phyloP scores from a whole-genome alignment of 2,797 vertebrate species.

The Cryptoblepharus egeriae region DNA sequence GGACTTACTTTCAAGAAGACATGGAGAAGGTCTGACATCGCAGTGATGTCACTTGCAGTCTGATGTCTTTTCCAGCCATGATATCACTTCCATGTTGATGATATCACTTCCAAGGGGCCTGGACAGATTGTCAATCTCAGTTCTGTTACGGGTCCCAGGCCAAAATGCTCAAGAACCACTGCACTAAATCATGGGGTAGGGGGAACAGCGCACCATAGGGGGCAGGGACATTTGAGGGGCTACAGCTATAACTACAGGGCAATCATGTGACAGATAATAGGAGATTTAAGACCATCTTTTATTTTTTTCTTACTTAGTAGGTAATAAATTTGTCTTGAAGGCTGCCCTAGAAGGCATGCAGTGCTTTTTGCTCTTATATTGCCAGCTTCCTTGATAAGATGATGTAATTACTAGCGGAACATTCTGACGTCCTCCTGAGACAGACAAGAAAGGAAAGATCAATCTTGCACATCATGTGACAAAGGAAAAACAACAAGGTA shows the following conservation, averaged over 20 bases:
- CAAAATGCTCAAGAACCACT: too few relatives aligned
- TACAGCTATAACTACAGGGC: neutral
- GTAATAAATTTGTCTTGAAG: neutral
- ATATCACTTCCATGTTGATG: too few relatives aligned
- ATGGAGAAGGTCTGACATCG: too few relatives aligned
- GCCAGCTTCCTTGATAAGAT: neutral
- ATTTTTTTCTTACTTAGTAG: neutral
- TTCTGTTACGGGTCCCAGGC: too few relatives aligned
- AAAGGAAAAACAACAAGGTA: neutral
- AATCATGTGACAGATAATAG: neutral
- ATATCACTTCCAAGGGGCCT: too few relatives aligned
- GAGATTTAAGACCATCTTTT: neutral
- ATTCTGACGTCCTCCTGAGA: neutral
- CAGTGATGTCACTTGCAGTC: too few relatives aligned
- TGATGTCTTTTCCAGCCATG: too few relatives aligned
- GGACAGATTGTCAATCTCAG: too few relatives aligned
- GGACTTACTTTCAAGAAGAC: too few relatives aligned
- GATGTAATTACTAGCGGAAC: too few relatives aligned
- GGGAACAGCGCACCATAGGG: too few relatives aligned
- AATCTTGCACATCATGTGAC: neutral
- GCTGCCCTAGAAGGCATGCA: neutral
- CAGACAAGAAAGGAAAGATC: neutral
- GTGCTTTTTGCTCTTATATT: neutral
- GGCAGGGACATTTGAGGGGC: neutral
- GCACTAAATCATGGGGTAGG: too few relatives aligned